Evolutionary conservation across 2,888 invertebrate species (phyloP).

Genomic region (Caenorhabditis wallacei): DNA sequence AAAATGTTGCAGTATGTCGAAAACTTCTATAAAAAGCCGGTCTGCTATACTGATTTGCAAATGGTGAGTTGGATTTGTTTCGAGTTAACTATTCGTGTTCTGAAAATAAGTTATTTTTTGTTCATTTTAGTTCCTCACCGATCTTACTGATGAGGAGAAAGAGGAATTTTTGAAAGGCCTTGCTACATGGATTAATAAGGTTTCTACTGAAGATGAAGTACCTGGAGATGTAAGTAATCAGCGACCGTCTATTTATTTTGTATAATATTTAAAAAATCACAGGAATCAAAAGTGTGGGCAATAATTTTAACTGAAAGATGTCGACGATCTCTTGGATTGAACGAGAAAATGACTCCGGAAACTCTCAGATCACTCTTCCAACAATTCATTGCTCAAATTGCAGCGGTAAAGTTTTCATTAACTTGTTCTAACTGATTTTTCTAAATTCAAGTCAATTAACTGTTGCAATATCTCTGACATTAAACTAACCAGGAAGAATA

Average conservation of each 20-base stretch:
- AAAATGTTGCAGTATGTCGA: slow-evolving; percentile 88
- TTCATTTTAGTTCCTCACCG: slow-evolving; percentile 45
- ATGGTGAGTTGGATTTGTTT: no score
- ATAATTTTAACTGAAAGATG: slow-evolving; percentile 48
- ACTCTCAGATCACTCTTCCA: slow-evolving; percentile 49
- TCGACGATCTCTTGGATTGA: slow-evolving; percentile 54
- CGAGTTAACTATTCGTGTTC: no score
- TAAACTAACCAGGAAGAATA: neutral
- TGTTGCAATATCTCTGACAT: neutral
- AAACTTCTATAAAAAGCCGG: slow-evolving; percentile 91
- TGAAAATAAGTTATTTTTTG: no score
- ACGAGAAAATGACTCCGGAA: slow-evolving; percentile 31
- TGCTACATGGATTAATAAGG: slow-evolving; percentile 30
- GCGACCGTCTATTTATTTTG: no score
- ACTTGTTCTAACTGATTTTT: no score
- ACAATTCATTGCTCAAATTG: slow-evolving; percentile 62
- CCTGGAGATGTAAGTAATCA: slow-evolving; percentile 25
- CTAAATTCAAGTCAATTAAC: neutral
- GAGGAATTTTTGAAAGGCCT: slow-evolving; percentile 24
- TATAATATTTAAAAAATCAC: neutral
- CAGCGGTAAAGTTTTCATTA: slow-evolving; percentile 23
- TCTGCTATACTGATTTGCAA: slow-evolving; percentile 89
- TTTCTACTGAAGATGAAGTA: slow-evolving; percentile 37
- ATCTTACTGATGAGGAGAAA: slow-evolving; percentile 36
- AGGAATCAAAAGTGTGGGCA: slow-evolving; percentile 61